Conservation (phyloP, 2,113 vertebrate species). For the Macrotus californicus region DNA sequence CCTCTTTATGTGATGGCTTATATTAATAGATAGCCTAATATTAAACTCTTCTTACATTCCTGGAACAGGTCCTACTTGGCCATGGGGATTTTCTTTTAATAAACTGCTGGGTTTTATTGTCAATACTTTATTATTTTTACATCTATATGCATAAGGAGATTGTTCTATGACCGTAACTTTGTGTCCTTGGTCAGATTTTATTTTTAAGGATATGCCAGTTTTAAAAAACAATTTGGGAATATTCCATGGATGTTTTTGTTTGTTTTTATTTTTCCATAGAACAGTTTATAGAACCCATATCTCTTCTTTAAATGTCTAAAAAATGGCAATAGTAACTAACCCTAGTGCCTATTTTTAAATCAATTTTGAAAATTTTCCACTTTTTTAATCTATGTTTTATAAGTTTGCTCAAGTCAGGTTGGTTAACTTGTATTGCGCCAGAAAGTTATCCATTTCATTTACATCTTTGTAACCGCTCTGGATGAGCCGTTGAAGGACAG, state of each 20-base stretch:
- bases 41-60: slow-evolving; percentile 52
- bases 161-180: neutral
- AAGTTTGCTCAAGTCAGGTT: neutral
- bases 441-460: neutral
- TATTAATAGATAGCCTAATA: slow-evolving; percentile 69
- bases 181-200: slow-evolving; percentile 33
- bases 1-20: slow-evolving; percentile 45
- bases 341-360: neutral
- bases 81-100: slow-evolving; percentile 65
- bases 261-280: neutral
- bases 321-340: neutral
- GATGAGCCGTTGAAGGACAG: neutral
- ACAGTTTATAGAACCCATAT: neutral
- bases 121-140: slow-evolving; percentile 57
- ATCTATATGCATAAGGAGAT: slow-evolving; percentile 37
- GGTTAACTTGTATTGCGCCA: neutral
- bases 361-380: neutral
- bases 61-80: slow-evolving; percentile 58
- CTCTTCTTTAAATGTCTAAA: neutral
- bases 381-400: neutral
- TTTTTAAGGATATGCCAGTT: slow-evolving; percentile 25
- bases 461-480: neutral
- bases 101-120: slow-evolving; percentile 42
- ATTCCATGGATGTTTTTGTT: neutral
- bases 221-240: slow-evolving; percentile 1